Conservation (phyloP, 2,113 vertebrate genomes). For the Plotosus lineatus region DNA sequence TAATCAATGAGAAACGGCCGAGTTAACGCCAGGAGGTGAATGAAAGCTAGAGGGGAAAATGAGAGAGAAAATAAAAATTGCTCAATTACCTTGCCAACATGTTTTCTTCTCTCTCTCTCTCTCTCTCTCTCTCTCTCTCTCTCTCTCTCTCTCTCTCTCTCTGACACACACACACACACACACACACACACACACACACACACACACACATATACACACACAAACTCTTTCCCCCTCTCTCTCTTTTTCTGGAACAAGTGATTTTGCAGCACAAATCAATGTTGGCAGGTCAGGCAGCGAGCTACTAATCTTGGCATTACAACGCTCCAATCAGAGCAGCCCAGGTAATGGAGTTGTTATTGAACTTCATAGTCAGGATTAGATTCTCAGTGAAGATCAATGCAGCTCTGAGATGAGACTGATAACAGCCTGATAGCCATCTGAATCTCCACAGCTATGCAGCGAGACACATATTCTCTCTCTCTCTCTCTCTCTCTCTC, state of each 20-base stretch:
- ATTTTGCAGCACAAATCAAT: conserved; percentile 99
- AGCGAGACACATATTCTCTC: conserved; percentile 75
- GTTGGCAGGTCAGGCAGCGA: conserved; percentile 96
- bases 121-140: conserved; percentile 63
- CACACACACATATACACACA: no score
- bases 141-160: conserved; percentile 61
- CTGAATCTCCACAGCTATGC: conserved; percentile 90
- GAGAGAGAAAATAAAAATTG: conserved; percentile 88
- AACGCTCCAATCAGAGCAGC: conserved; percentile 94
- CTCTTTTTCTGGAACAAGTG: conserved; percentile 88
- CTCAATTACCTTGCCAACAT: conserved; percentile 94
- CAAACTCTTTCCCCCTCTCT: conserved; percentile 46
- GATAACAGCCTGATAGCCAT: conserved; percentile 98
- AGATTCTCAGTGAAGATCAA: conserved; percentile 98
- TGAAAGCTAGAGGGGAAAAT: conserved; percentile 52
- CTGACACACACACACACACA: conserved; percentile 70
- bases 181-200: no score
- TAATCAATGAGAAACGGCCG: conserved; percentile 84
- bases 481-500: conserved; percentile 43
- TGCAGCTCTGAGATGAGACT: conserved; percentile 96
- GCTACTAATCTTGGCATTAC: conserved; percentile 99
- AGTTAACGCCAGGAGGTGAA: conserved; percentile 63
- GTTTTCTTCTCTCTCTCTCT: conserved; percentile 70
- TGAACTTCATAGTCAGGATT: conserved; percentile 99
- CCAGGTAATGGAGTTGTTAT: conserved; percentile 99